A percentile compares a stretch with the other conserved stretches of the same genome.
Evolutionary conservation across 2,797 vertebrate species (phyloP).

Genomic region (Corythornis leucogaster): DNA sequence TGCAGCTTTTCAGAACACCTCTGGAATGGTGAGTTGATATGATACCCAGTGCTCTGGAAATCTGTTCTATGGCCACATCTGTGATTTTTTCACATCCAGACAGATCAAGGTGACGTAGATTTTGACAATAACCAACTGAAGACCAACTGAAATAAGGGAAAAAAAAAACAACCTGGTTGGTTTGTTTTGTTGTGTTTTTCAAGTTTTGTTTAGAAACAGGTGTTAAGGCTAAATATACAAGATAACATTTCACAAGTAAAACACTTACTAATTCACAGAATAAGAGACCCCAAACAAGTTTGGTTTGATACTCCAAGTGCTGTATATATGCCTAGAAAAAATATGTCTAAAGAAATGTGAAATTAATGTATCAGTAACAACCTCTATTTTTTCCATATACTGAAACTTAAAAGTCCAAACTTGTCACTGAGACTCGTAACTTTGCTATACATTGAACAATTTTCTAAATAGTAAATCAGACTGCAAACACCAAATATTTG

Average conservation of each 20-base stretch:
- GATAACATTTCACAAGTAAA: neutral
- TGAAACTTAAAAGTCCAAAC: neutral
- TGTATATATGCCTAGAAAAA: neutral
- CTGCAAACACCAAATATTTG: neutral
- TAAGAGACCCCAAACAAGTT: neutral
- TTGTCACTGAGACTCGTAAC: neutral
- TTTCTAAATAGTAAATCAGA: neutral
- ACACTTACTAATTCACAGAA: neutral
- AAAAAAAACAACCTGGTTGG: neutral
- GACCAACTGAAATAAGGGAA: slow-evolving; percentile 84
- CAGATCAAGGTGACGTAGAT: slow-evolving; percentile 91
- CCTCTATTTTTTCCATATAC: neutral
- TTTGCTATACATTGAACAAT: neutral
- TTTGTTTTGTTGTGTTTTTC: neutral
- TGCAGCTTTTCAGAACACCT: slow-evolving; percentile 74
- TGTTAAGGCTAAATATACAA: neutral
- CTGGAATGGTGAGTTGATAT: slow-evolving; percentile 69
- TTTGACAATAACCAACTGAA: slow-evolving; percentile 85
- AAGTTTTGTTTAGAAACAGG: neutral
- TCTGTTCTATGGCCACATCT: slow-evolving; percentile 87
- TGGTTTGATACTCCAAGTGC: neutral
- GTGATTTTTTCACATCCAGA: slow-evolving; percentile 97
- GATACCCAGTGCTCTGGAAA: slow-evolving; percentile 90
- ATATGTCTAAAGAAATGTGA: neutral
- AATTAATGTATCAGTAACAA: neutral